Evolutionary conservation across 2,888 invertebrate genomes (phyloP), one percentile per base, ranked within the genome.

Genomic region (Branchipolynoe longqiensis): DNA sequence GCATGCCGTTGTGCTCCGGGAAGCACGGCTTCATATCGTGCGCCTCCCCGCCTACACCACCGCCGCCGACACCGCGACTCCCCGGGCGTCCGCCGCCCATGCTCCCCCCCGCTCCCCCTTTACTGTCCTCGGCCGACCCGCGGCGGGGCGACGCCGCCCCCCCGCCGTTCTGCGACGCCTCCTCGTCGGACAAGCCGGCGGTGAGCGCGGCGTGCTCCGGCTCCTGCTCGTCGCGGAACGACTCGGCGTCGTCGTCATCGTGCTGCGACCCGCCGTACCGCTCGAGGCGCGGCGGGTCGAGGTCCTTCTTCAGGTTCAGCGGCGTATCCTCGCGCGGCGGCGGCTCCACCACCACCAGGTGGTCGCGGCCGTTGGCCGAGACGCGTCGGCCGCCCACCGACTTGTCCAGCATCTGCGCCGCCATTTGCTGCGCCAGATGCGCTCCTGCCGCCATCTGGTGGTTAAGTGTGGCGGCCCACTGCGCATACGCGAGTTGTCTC

Each of bases 291-390:
- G 78, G 78, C 31, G 73, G 73, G 12, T 78, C 78, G 12, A 78
- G 25, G 41, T 78, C 78, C 78, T 78, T 78, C 33, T 78, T 78
- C 25, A 78, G 78, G 78, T 78, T 78, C 48, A 78, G 78, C 41
- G 78, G 78, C n/a, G 78, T 78, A 18, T 78, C 78, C 78, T 48
- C 78, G 25, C 78, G 78, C 18, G 78, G 78, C 6, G 78, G 78
- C n/a, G n/a, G 62, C n/a, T n/a, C n/a, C n/a, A n/a, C n/a, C 38
- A n/a, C 36, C 1, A 28, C 64, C 4, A 28, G 64, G 28, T 64
- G 64, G 4, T 78, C 54, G 6, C 41, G 25, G 48, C 4, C 48
- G 28, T 78, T 41, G 78, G 25, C 33, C 3, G 54, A 25, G 12
- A 25, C 8, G 4, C 54, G 78, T 6, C 78, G 41, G 18, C 73